Base-by-base conservation (phyloP, 2,888 invertebrate species). In the Drosophila sordidula region DNA sequence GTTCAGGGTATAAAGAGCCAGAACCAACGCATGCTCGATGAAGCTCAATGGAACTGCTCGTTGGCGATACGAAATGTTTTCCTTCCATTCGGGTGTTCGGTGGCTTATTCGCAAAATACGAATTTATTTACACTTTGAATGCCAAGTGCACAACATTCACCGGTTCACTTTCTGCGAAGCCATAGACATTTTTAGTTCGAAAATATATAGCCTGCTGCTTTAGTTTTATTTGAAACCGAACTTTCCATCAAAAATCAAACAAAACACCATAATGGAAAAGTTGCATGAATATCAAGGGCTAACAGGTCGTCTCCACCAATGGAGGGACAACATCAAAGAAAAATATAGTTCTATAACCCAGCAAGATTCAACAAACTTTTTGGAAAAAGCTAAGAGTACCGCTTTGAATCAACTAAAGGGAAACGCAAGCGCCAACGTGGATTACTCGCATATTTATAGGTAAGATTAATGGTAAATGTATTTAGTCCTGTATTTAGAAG, bases 271-370 rank as follows among this genome's bases (percentile, higher is more conserved):
- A 29, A 95, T 95, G 88, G 96, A 97, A 77, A 97, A 97, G 91
- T 91, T 97, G 56, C 94, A 96, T 86, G 95, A 96, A 80, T 97
- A 97, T 90, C 95, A 96, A 90, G 97, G 97, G 0, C 92, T 95
- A 54, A 91, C 95, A 1, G 97, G 97, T 6, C 93, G 96, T 25
- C 90, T 95, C 29, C 97, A 97, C 88, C 93, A 94, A 18, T 93
- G 94, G 70, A 93, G 95, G 47, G 96, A 96, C 74, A 93, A 93
- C 59, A 93, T 95, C 38, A 94, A 93, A 59, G 95, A 95, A 88
- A 93, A 93, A 68, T 95, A 94, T 93, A 90, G 93, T 2, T 91
- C 89, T 16, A 95, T 95, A 93, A 94, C 94, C 64, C 95, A 96
- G 74, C 92, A 93, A 59, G 93, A 94, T 83, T 93, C 94, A 0